Evolutionary conservation across 2,888 invertebrate species (phyloP), one percentile per base, ranked within the genome.

Genomic region (Orchesella flavescens): DNA sequence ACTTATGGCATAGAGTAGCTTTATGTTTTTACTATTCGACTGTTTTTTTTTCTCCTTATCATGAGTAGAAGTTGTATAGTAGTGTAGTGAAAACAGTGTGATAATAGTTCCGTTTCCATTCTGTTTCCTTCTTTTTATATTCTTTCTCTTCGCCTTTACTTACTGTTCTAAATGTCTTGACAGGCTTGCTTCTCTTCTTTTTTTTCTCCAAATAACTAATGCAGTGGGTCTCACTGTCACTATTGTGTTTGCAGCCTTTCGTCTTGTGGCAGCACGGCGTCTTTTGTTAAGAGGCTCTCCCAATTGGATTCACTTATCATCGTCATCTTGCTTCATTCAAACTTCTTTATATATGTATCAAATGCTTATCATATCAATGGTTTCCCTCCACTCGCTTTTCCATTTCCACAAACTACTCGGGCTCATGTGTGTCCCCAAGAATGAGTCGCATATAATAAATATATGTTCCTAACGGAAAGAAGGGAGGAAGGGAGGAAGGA

Each of bases 261-360:
- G 49, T 23, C 61, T 76, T 68, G 19, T 68, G 55, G 23, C 43
- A 66, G 55, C 57, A n/a, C 59, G 61, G 61, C 59, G 17, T 57
- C 61, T 69, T 69, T 69, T 77, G 66, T 69, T 46, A 21, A 10
- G 34, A 76, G 53, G 57, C 76, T n/a, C 74, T 75, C 59, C 65
- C 72, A 59, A 84, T 84, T 84, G 76, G 84, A 84, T 77, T 81
- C 77, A 80, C 84, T 75, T 84, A 76, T 84, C 81, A 81, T 75
- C 75, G 55, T 71, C 68, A 72, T 71, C 79, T 46, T 71, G 69
- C 66, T 55, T 68, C 72, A 72, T 24, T 49, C 61, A 61, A 53
- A 55, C 23, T 71, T 61, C 65, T 53, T 63, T 53, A 55, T 78
- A 61, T 9, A 76, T 61, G 46, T 77, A 77, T 65, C 65, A 78